Evolutionary conservation across 2,888 invertebrate genomes (phyloP), one percentile per base, ranked within the genome.

Genomic region (Branchellion lobata): DNA sequence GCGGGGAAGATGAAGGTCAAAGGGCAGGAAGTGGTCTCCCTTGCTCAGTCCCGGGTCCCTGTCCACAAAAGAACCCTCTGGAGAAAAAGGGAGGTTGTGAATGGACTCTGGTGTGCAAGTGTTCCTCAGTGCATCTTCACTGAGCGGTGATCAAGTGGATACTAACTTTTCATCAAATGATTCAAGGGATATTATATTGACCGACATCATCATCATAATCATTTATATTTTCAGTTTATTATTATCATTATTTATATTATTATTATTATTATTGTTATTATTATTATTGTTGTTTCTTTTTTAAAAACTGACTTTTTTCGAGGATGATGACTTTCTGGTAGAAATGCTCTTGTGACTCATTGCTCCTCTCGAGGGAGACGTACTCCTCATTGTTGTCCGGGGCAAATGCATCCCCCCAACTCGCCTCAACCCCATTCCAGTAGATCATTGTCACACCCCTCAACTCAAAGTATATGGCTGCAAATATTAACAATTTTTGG

Each of bases 1-100:
- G 2, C 84, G 84, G 0, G 85, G 86, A 1, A 87, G 84, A 76
- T 85, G 84, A 81, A 85, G 86, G 51, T 86, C 85, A 80, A 87
- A 87, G 3, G 84, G 84, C 71, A 86, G 86, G 31, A 33, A 76
- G 78, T 82, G 81, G n/a, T 82, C 81, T 0, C 83, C 83, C 8
- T 78, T 80, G 29, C 68, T 27, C 24, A 83, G 74, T 29, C 80
- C 78, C 14, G 81, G 80, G 79, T 81, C 83, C 72, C 81, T 83
- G 69, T 81, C 83, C 34, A 83, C 69, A 77, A 83, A 81, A 14
- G 57, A 65, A 24, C 80, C 80, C n/a, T 76, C 82, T 81, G 80
- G n/a, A 3, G 24, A n/a, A 18, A 53, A 1, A 1, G 40, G 29
- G n/a, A n/a, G n/a, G n/a, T n/a, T n/a, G n/a, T n/a, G n/a, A n/a